phyloP scores from a whole-genome alignment of 2,113 vertebrate species.

The Edolisoma coerulescens region DNA sequence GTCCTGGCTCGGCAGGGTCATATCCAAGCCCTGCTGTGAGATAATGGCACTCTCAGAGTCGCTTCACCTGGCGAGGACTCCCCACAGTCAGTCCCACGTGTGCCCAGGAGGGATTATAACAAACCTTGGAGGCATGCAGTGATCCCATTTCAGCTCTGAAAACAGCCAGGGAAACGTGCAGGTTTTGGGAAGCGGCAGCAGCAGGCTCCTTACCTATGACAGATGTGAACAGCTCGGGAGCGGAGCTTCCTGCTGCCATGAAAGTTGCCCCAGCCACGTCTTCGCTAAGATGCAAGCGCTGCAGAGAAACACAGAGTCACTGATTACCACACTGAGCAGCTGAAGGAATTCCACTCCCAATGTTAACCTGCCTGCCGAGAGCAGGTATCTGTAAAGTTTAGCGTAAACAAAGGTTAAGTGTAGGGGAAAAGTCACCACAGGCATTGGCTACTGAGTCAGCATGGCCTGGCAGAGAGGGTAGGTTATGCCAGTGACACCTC shows the following conservation, averaged over 20 bases:
- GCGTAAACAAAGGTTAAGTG: background rate
- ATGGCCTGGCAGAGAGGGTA: background rate
- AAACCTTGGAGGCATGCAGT: rapidly evolving
- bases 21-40: background rate
- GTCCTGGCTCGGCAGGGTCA: background rate
- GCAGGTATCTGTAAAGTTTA: rapidly evolving
- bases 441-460: background rate
- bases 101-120: rapidly evolving
- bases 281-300: slow-evolving; percentile 94
- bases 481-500: background rate
- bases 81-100: background rate
- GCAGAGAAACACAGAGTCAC: slow-evolving; percentile 28
- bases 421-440: rapidly evolving
- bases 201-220: slow-evolving; percentile 85
- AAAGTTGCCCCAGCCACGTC: slow-evolving; percentile 97
- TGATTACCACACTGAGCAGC: background rate
- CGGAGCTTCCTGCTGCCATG: slow-evolving; percentile 97
- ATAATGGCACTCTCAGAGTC: background rate
- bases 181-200: background rate
- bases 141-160: background rate
- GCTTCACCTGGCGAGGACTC: background rate
- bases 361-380: rapidly evolving
- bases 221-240: slow-evolving; percentile 97
- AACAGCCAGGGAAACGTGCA: rapidly evolving
- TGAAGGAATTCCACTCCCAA: background rate